A percentile compares a stretch with the other conserved stretches of the same genome.
Evolutionary conservation across 2,888 invertebrate species (phyloP).

Genomic region (Tetragnatha montana): DNA sequence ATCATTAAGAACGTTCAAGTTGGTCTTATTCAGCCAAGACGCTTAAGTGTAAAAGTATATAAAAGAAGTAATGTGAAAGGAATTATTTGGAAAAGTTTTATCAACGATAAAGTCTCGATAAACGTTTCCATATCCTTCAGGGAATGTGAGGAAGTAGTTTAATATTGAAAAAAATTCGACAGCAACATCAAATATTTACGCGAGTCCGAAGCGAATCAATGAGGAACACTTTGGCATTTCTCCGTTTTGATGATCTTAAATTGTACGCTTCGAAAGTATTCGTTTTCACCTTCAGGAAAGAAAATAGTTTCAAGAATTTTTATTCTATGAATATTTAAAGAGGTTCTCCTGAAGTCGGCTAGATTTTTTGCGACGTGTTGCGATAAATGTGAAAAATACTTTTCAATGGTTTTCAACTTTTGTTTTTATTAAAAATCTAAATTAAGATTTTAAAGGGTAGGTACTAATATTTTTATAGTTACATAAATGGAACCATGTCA

Average conservation of each 20-base stretch:
- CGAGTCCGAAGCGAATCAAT: background rate
- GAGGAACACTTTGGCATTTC: background rate
- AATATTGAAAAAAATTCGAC: background rate
- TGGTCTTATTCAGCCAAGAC: background rate
- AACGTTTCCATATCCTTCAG: background rate
- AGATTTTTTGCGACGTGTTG: background rate
- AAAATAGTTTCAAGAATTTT: background rate
- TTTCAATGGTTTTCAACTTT: too few species aligned
- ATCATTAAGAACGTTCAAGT: background rate
- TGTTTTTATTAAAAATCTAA: too few species aligned
- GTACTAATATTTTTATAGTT: too few species aligned
- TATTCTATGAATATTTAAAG: background rate
- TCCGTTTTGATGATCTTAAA: background rate
- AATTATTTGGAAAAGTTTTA: too few species aligned
- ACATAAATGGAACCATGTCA: too few species aligned
- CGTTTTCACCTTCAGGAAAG: background rate
- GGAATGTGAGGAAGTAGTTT: background rate
- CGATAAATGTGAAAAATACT: too few species aligned
- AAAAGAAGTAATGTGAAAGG: too few species aligned
- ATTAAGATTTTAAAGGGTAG: too few species aligned
- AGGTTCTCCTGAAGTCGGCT: background rate
- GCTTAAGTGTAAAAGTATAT: background rate
- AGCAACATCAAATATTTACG: background rate
- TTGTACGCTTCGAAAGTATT: background rate
- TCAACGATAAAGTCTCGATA: background rate